Percentiles rank a stretch among this genome's conserved stretches.
These are phyloP conservation scores for Orthonevra nobilis DNA, from an alignment of 2,888 invertebrate genomes.

Conservation along the genomic window DNA sequence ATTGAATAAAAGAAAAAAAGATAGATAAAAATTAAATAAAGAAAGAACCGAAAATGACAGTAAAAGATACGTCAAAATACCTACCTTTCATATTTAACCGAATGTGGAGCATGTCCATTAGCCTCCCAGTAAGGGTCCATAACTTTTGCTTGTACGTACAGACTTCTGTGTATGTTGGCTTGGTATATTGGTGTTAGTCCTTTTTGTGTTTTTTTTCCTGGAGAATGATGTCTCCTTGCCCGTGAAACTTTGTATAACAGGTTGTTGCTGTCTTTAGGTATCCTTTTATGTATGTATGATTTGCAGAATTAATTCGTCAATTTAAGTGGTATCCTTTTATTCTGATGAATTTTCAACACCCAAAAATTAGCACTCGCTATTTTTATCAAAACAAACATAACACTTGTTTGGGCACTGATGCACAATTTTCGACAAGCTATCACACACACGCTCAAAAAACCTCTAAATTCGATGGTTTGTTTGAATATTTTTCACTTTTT, in stretches of 20 bases:
- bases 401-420: constrained; percentile 9
- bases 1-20: background rate
- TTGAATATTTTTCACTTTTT: background rate
- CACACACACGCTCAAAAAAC: constrained; percentile 11
- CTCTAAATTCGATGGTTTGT: no score
- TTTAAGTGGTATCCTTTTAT: constrained; percentile 32
- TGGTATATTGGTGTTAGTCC: constrained; percentile 67
- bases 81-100: constrained; percentile 81
- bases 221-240: constrained; percentile 43
- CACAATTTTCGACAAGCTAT: constrained; percentile 10
- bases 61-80: constrained; percentile 71
- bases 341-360: constrained; percentile 28
- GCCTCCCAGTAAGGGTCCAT: constrained; percentile 80
- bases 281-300: constrained; percentile 33
- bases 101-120: constrained; percentile 80
- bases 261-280: constrained; percentile 40
- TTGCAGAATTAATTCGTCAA: constrained; percentile 34
- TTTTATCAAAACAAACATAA: constrained; percentile 27
- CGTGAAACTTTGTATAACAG: constrained; percentile 42
- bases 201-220: constrained; percentile 47
- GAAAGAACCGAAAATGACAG: constrained; percentile 15
- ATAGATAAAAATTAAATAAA: constrained; percentile 6
- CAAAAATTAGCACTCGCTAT: constrained; percentile 42
- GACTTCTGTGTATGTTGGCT: constrained; percentile 28
- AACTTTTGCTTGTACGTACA: constrained; percentile 52